phyloP scores from a whole-genome alignment of 2,888 invertebrate genomes.

The Dynastes tityus region DNA sequence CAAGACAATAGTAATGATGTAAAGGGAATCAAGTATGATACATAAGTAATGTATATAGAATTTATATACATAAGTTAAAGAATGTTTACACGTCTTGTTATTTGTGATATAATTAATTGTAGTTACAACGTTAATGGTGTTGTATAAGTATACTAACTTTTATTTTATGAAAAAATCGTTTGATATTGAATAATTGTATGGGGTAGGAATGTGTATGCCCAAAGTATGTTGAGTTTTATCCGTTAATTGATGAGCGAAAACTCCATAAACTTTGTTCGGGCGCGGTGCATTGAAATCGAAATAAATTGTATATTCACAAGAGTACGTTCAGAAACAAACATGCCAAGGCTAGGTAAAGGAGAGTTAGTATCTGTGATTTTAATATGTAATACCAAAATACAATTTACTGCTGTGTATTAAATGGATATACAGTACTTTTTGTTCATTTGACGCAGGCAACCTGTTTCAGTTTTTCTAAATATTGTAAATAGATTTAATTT shows the following conservation, averaged over 20 bases:
- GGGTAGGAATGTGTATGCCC: background rate
- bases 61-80: slow-evolving; percentile 18
- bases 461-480: slow-evolving; percentile 65
- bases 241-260: slow-evolving; percentile 15
- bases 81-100: slow-evolving; percentile 21
- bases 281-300: slow-evolving; percentile 43
- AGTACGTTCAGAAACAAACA: slow-evolving; percentile 44
- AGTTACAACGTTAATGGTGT: slow-evolving; percentile 29
- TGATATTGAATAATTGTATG: slow-evolving; percentile 14
- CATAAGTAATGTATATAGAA: background rate
- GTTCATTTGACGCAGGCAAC: slow-evolving; percentile 64
- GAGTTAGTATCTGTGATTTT: slow-evolving; percentile 70
- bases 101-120: slow-evolving; percentile 40
- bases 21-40: slow-evolving; percentile 22
- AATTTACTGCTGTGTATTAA: slow-evolving; percentile 59
- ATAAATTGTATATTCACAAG: slow-evolving; percentile 27
- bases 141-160: slow-evolving; percentile 30
- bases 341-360: slow-evolving; percentile 65
- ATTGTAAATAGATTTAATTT: slow-evolving; percentile 67
- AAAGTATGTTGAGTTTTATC: slow-evolving; percentile 29
- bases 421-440: slow-evolving; percentile 57
- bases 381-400: slow-evolving; percentile 64
- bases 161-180: slow-evolving; percentile 14
- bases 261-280: slow-evolving; percentile 38
- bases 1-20: slow-evolving; percentile 25